Evolutionary conservation across 2,888 invertebrate species (phyloP).

Genomic region (Acanthosoma haemorrhoidale): DNA sequence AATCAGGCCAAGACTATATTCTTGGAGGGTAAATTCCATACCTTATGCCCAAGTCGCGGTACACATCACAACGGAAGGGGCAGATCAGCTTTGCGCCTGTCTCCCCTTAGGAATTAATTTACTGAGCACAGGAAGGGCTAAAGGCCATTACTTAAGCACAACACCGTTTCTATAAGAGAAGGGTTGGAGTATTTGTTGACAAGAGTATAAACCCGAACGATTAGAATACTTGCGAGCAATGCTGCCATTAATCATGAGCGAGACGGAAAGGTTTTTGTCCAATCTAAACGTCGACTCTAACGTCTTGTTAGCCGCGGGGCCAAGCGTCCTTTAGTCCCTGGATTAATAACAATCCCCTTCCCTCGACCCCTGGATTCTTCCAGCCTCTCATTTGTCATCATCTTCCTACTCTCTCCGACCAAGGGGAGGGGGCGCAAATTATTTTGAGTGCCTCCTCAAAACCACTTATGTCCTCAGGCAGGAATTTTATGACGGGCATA

Average conservation of each 20-base stretch:
- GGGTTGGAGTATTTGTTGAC: background rate
- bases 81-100: no score
- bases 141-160: background rate
- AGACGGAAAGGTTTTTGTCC: background rate
- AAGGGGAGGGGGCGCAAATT: background rate
- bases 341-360: background rate
- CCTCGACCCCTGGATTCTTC: background rate
- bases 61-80: no score
- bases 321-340: background rate
- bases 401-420: background rate
- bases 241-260: slow-evolving; percentile 2
- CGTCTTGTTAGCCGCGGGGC: background rate
- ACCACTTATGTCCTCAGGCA: background rate
- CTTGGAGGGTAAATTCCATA: no score
- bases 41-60: no score
- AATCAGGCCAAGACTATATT: no score
- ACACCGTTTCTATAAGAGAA: no score
- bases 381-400: slow-evolving; percentile 10
- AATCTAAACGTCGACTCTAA: background rate
- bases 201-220: background rate
- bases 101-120: no score
- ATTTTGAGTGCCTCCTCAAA: background rate
- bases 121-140: no score
- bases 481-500: background rate
- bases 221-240: background rate